phyloP scores from a whole-genome alignment of 2,113 vertebrate genomes.

The Polyodon spathula region DNA sequence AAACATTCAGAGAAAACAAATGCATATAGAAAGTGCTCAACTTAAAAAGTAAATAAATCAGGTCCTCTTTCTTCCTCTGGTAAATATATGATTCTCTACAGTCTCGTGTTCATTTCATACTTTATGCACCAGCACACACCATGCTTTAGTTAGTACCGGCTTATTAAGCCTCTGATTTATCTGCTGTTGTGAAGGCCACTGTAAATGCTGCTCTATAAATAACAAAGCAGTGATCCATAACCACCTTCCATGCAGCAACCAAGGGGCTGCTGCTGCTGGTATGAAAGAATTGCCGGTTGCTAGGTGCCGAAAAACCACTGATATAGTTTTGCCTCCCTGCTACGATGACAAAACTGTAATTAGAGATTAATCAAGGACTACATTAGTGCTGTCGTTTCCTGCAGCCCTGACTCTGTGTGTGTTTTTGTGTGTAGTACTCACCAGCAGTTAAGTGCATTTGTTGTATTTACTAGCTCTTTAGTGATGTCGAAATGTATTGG shows the following conservation, averaged over 20 bases:
- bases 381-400: constrained; percentile 65
- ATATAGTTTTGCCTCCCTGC: constrained; percentile 76
- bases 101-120: constrained; percentile 51
- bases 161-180: constrained; percentile 75
- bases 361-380: constrained; percentile 83
- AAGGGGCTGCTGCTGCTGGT: constrained; percentile 54
- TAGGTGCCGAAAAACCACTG: constrained; percentile 75
- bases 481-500: constrained; percentile 67
- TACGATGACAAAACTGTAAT: constrained; percentile 85
- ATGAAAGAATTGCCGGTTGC: constrained; percentile 68
- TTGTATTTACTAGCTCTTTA: constrained; percentile 58
- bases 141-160: constrained; percentile 51
- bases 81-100: constrained; percentile 34
- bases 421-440: constrained; percentile 37
- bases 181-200: constrained; percentile 63
- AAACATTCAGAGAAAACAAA: too few relatives aligned
- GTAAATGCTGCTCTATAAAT: constrained; percentile 65
- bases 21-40: neutral
- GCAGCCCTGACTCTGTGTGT: constrained; percentile 51
- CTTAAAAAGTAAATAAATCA: constrained; percentile 9
- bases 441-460: constrained; percentile 69
- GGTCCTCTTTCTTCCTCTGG: constrained; percentile 29
- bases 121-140: constrained; percentile 45
- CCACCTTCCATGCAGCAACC: constrained; percentile 61
- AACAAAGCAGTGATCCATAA: constrained; percentile 72